Conservation (phyloP, 2,888 invertebrate species). For the Drosophila cyrtoloma region DNA sequence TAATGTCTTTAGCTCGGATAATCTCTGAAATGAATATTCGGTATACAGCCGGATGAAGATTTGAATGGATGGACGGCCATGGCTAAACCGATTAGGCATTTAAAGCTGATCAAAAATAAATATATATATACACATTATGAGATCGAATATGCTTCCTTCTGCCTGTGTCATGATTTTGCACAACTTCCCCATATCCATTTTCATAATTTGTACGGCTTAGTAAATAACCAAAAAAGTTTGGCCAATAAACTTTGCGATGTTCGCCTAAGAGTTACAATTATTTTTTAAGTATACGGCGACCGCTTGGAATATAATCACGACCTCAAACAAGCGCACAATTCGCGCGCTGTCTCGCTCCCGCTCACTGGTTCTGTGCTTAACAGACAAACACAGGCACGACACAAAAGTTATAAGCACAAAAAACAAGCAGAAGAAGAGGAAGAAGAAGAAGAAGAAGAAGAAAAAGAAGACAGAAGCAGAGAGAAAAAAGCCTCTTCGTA, state of each 20-base stretch:
- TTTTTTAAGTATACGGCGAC: constrained; percentile 11
- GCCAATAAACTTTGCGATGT: background rate
- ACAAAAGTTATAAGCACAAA: constrained; percentile 38
- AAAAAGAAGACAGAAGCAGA: constrained; percentile 13
- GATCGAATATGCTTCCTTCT: background rate
- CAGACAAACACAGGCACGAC: constrained; percentile 49
- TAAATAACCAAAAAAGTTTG: background rate
- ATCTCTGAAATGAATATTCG: background rate
- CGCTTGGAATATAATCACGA: constrained; percentile 18
- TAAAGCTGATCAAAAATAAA: background rate
- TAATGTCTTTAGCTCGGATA: background rate
- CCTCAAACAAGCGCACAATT: constrained; percentile 15
- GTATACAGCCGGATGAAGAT: background rate
- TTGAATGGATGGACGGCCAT: background rate
- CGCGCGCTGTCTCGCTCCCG: constrained; percentile 5
- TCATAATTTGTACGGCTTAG: background rate
- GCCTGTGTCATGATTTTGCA: background rate
- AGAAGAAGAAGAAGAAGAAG: constrained; percentile 23
- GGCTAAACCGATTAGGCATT: background rate
- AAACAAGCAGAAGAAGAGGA: constrained; percentile 34
- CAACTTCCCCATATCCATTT: background rate
- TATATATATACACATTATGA: background rate
- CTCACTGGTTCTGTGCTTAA: constrained; percentile 52
- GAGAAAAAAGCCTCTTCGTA: constrained; percentile 57
- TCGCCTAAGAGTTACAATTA: constrained; percentile 25